Evolutionary conservation across 2,797 vertebrate species (phyloP), one percentile per base, ranked within the genome.

Genomic region (Momotus momota): DNA sequence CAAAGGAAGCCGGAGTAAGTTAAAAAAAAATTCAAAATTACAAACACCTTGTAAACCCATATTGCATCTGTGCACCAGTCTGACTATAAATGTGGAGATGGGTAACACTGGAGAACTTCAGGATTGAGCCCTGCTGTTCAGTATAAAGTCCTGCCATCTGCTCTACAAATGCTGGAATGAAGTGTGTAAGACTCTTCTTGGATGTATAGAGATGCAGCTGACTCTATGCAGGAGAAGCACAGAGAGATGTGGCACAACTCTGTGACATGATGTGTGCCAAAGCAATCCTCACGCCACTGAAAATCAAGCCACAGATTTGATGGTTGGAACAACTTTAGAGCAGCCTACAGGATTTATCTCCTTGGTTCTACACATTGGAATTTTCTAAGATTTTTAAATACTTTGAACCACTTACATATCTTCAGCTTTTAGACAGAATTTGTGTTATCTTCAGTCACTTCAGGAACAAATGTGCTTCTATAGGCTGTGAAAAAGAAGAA

Each of bases 111-210:
- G 58, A 90, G 84, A 93, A 88, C 5, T 91, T 94, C 81, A 81
- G 69, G 62, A 88, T 90, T 88, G 46, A 88, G 87, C 66, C 89
- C 94, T 94, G 87, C 91, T 97, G 92, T 79, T 96, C 89, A 15
- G 22, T 72, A 26, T 49, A 48, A 72, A 85, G 81, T 86, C 72
- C 82, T 85, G n/a, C 93, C 94, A 91, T 89, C 86, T 97, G 94
- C 8, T 10, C 40, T 69, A 75, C 81, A 80, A 90, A 92, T 54
- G 65, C 35, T 93, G 90, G 33, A 71, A 73, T 12, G 84, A 40
- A 74, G 71, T 4, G 25, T 62, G 55, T 26, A 29, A 65, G 45
- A 40, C 38, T 91, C 40, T 67, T 81, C 16, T 41, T 57, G 81
- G 78, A 81, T 75, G 57, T 51, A 35, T 43, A 58, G 84, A 19